Conservation (phyloP, 2,797 vertebrate species). For the Mormyrus hasselquistii region DNA sequence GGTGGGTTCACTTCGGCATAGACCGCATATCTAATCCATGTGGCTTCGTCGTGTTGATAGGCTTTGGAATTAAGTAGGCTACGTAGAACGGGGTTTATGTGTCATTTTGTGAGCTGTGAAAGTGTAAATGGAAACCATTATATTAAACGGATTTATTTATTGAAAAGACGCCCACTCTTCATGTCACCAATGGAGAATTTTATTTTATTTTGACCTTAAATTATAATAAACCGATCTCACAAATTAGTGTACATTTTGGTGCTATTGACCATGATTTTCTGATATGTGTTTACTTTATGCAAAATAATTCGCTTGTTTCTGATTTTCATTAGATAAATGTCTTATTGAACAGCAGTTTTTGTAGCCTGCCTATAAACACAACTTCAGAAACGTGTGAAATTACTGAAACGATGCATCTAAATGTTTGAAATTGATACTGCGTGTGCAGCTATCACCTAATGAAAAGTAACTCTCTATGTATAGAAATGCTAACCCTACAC, state of each 20-base stretch:
- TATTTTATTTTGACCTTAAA: background rate
- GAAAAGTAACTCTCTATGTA: background rate
- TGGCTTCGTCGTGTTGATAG: background rate
- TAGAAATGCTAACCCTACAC: background rate
- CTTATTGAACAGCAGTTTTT: background rate
- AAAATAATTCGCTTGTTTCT: background rate
- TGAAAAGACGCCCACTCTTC: background rate
- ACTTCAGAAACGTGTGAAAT: background rate
- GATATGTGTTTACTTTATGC: background rate
- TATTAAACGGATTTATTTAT: background rate
- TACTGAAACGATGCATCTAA: background rate
- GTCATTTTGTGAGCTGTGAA: constrained; percentile 11
- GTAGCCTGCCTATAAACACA: background rate
- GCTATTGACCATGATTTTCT: background rate
- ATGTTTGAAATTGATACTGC: background rate
- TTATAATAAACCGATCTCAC: background rate
- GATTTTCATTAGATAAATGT: background rate
- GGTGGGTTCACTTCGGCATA: background rate
- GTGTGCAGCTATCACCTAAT: background rate
- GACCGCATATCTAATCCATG: background rate
- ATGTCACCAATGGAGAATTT: background rate
- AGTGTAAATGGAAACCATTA: constrained; percentile 16
- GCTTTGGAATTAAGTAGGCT: background rate
- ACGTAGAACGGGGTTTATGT: constrained; percentile 3
- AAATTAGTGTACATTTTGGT: background rate